A percentile compares a stretch with the other conserved stretches of the same genome.
phyloP scores from a whole-genome alignment of 2,888 invertebrate species.

The Philonicus albiceps region DNA sequence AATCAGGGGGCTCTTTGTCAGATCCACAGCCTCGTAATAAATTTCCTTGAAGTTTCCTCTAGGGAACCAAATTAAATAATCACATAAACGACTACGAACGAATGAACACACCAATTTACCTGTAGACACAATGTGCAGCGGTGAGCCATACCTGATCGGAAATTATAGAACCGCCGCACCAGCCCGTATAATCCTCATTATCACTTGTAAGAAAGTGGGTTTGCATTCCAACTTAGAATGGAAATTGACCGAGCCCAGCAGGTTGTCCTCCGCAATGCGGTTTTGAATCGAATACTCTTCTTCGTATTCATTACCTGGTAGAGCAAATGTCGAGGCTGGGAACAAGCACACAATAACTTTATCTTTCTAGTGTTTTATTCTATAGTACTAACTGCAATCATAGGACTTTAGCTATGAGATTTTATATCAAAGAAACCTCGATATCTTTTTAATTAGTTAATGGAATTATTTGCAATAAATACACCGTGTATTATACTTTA shows the following conservation, averaged over 20 bases:
- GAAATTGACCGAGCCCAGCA: not conserved
- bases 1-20: not conserved
- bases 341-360: not conserved
- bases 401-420: not conserved
- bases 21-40: not conserved
- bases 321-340: not conserved
- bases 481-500: not conserved
- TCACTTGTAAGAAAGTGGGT: not conserved
- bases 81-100: not conserved
- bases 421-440: not conserved
- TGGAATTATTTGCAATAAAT: not conserved
- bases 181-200: not conserved
- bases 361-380: not conserved
- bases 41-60: not conserved
- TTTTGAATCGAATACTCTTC: not conserved
- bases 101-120: not conserved
- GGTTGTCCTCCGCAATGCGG: not conserved
- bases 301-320: not conserved
- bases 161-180: not conserved
- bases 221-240: slow-evolving; percentile 13
- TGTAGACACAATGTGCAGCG: not conserved
- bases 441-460: not conserved
- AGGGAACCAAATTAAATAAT: not conserved
- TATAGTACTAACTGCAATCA: not conserved
- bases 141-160: not conserved